phyloP scores from a whole-genome alignment of 2,888 invertebrate species.

The Leptinotarsa tumamoca region DNA sequence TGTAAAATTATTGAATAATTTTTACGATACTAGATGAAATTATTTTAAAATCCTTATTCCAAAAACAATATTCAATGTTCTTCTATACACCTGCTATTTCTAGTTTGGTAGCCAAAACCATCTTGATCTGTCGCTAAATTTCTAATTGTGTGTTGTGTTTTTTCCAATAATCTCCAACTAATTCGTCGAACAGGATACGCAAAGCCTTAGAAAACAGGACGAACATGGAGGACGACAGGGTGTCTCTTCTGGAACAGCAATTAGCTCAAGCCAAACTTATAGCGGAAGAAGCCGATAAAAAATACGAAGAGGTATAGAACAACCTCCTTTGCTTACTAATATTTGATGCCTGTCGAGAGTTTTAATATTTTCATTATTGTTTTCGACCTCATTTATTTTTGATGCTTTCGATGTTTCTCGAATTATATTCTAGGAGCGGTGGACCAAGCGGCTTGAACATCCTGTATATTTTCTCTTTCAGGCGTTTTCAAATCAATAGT shows the following conservation, averaged over 20 bases:
- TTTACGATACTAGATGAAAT: too few relatives aligned
- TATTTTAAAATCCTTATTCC: too few relatives aligned
- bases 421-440: background rate
- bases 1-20: too few relatives aligned
- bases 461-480: conserved; percentile 18
- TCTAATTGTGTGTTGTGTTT: conserved; percentile 16
- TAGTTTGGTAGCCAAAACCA: background rate
- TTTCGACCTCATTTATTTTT: background rate
- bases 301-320: conserved; percentile 97
- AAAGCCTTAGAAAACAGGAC: conserved; percentile 99
- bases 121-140: background rate
- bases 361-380: background rate
- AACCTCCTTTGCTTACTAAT: conserved; percentile 36
- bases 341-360: conserved; percentile 1
- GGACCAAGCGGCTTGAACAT: background rate
- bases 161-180: conserved; percentile 21
- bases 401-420: background rate
- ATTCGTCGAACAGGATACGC: conserved; percentile 80
- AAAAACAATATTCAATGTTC: too few relatives aligned
- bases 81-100: too few relatives aligned
- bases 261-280: conserved; percentile 99
- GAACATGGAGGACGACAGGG: conserved; percentile 99
- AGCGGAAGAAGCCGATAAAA: conserved; percentile 99
- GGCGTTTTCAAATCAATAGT: background rate
- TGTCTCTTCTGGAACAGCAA: conserved; percentile 96